Base-by-base conservation (phyloP, 2,888 invertebrate species). In the Nemoura dubitans region DNA sequence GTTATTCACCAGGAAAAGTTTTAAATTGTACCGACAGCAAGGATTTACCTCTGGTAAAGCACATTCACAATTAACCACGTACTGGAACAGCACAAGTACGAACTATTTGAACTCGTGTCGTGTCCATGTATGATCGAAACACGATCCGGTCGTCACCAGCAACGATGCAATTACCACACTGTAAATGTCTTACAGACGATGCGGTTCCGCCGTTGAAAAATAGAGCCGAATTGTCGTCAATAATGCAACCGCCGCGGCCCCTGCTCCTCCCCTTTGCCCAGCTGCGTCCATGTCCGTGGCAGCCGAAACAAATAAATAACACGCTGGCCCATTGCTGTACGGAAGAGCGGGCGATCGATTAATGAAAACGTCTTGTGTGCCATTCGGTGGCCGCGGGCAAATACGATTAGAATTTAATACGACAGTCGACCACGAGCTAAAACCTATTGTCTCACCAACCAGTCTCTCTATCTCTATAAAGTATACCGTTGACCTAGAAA, bases 371-470 rank as follows among this genome's bases (percentile, higher is more conserved):
- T 59, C 59, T 59, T 59, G 59, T 21, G 16, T 59, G 14, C 59
- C 59, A 59, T 59, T 10, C 59, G 1, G 21, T 59, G 59, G 59
- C 21, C 59, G n/a, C n/a, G 59, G 14, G 59, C 59, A 59, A 59
- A 59, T 59, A 59, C 59, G 59, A 59, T 59, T 59, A 59, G 59
- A 59, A 59, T 59, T 59, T 59, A 59, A 59, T 59, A 59, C 59
- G 59, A 59, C 14, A 59, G 59, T 59, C 59, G 59, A 59, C 59
- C 59, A n/a, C n/a, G 59, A 59, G 59, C 16, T 59, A 21, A 59
- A 59, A 59, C 59, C 59, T 59, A 59, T 59, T 59, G 59, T 59
- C 59, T 59, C 14, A 3, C 59, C 3, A 59, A 59, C 59, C 14
- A 10, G n/a, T n/a, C n/a, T n/a, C n/a, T n/a, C n/a, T n/a, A n/a